These are phyloP conservation scores for Hypomecis atomaria DNA, from an alignment of 2,888 invertebrate genomes.

Conservation along the genomic window DNA sequence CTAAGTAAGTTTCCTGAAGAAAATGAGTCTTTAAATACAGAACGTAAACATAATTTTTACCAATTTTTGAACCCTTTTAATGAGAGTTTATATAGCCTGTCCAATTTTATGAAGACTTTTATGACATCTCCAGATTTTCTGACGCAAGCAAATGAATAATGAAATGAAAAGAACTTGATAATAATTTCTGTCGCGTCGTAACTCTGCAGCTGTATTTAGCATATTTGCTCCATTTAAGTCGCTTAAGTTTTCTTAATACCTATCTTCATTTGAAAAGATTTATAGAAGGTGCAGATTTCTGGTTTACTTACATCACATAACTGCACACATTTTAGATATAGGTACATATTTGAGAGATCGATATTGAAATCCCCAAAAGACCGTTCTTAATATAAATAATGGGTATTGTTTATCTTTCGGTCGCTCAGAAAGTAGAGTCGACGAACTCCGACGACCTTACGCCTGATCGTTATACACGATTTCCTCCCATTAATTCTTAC, in stretches of 20 bases:
- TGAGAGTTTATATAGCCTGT: not conserved
- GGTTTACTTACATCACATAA: slow-evolving; percentile 2
- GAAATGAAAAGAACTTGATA: not conserved
- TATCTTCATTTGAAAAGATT: slow-evolving; percentile 1
- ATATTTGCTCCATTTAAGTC: slow-evolving; percentile 7
- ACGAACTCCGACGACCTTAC: slow-evolving; percentile 42
- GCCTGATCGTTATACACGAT: slow-evolving; percentile 12
- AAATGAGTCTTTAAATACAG: not conserved
- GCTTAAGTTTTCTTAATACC: not conserved
- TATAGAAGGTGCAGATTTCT: slow-evolving; percentile 9
- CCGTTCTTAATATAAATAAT: slow-evolving; percentile 20
- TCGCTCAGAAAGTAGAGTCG: slow-evolving; percentile 36
- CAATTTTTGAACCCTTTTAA: not conserved
- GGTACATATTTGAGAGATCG: slow-evolving; percentile 4
- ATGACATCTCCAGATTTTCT: not conserved
- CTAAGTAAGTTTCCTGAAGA: too few relatives aligned
- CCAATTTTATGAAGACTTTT: slow-evolving; percentile 5
- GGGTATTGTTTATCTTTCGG: slow-evolving; percentile 33
- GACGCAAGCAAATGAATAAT: slow-evolving; percentile 2
- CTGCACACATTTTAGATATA: not conserved
- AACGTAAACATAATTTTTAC: not conserved
- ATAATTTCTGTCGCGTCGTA: slow-evolving; percentile 12
- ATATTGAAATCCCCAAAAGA: slow-evolving; percentile 18
- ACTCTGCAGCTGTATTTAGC: slow-evolving; percentile 14
- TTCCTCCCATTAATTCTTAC: slow-evolving; percentile 21